Percentiles rank a stretch among this genome's conserved stretches.
Evolutionary conservation across 2,113 vertebrate genomes (phyloP).

Genomic region (Tragulus kanchil): DNA sequence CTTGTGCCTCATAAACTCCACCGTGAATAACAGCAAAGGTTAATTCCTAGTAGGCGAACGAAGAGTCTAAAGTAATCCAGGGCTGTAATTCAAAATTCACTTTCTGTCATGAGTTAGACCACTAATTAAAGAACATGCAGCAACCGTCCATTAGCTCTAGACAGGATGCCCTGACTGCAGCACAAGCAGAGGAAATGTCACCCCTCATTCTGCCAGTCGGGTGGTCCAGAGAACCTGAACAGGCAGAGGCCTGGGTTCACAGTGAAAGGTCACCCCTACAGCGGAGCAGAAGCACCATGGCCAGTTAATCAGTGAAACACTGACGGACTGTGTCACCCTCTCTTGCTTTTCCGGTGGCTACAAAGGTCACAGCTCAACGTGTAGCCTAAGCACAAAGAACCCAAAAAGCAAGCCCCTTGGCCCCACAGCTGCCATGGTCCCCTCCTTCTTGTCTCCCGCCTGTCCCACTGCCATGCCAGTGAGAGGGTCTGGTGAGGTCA

Average conservation of each 20-base stretch:
- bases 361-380: background rate
- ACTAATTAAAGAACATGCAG: background rate
- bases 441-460: background rate
- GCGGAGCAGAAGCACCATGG: background rate
- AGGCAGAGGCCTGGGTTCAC: background rate
- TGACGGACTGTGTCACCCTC: rapidly evolving
- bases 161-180: background rate
- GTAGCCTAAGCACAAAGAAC: rapidly evolving
- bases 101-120: background rate
- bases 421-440: background rate
- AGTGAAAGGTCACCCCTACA: background rate
- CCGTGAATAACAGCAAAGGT: background rate
- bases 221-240: background rate
- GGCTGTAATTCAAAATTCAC: background rate
- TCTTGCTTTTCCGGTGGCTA: background rate
- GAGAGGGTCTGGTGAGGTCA: no score
- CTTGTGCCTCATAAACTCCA: background rate
- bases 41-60: background rate
- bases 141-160: background rate
- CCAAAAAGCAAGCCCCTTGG: background rate
- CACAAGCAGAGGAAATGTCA: rapidly evolving
- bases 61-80: background rate
- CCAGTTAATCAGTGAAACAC: no score
- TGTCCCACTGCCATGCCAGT: background rate
- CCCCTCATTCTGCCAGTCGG: background rate